Evolutionary conservation across 2,888 invertebrate genomes (phyloP), one percentile per base, ranked within the genome.

Genomic region (Habrosyne pyritoides): DNA sequence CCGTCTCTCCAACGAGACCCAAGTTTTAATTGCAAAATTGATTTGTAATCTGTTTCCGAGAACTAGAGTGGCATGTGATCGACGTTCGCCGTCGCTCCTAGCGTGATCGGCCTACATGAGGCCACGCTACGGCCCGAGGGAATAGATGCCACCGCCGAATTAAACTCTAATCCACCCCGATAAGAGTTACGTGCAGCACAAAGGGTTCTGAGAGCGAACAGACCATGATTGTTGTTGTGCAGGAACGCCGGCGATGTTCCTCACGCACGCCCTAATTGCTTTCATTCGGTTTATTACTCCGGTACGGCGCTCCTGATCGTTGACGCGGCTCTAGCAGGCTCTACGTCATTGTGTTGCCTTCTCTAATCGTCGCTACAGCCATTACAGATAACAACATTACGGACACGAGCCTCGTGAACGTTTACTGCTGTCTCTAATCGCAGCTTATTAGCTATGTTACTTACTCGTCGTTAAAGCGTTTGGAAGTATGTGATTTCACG

Each of bases 11-110:
- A 18, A 30, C 42, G 22, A 46, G 55, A 55, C 62, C 57, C 53
- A 61, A 63, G 58, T 64, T 71, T 68, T 73, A 73, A 75, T 75
- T 69, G 65, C 56, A 63, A 67, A 69, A 73, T 72, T 71, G 69
- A 67, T 63, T 73, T 59, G 68, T 67, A 73, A 73, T 67, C 62
- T 64, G 61, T 58, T 71, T 64, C 65, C 52, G 53, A 58, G 61
- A 56, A 61, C 30, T 56, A 56, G 63, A 60, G 59, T 60, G 60
- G 65, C 66, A 60, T 61, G 64, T 62, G 69, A 69, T 60, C 56
- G 64, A 61, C 60, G 52, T 53, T 33, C 54, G 51, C 30, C 55
- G 55, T 48, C 56, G 48, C 54, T 57, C 48, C 26, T 52, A 54
- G 52, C 57, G 54, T 54, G 59, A 30, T 22, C 53, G 54, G 24